These are phyloP conservation scores for Microplitis mediator DNA, from an alignment of 1,140 invertebrate genomes.

Conservation along the genomic window DNA sequence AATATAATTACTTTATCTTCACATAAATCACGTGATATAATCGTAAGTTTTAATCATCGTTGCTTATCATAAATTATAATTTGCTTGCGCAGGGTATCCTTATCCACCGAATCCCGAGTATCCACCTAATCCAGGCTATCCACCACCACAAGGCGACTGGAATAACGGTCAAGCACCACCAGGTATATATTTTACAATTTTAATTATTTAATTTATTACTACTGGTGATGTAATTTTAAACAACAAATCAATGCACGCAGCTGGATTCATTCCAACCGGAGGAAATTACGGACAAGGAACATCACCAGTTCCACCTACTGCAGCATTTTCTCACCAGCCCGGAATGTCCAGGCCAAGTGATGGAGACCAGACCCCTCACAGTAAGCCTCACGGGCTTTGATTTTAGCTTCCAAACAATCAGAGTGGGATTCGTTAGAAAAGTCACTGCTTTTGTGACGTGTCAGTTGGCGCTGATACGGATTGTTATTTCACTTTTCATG, in stretches of 20 bases:
- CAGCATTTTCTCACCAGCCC: conserved; percentile 31
- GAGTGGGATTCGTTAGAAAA: conserved; percentile 80
- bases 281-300: conserved; percentile 44
- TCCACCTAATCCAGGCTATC: conserved; percentile 45
- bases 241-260: conserved; percentile 18
- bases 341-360: conserved; percentile 55
- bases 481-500: conserved; percentile 78
- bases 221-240: neutral
- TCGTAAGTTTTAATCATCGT: conserved; percentile 5
- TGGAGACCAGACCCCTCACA: conserved; percentile 64
- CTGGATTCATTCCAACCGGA: conserved; percentile 40
- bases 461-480: conserved; percentile 81
- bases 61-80: neutral
- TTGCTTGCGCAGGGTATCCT: conserved; percentile 36
- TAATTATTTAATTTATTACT: neutral
- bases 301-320: conserved; percentile 32
- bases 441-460: conserved; percentile 83
- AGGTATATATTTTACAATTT: conserved; percentile 44
- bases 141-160: conserved; percentile 35
- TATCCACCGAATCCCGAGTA: conserved; percentile 42
- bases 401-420: conserved; percentile 75
- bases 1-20: neutral
- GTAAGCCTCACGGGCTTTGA: conserved; percentile 75
- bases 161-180: conserved; percentile 62
- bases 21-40: neutral